These are phyloP conservation scores for Opisthograptis luteolata DNA, from an alignment of 2,888 invertebrate genomes.

Conservation along the genomic window DNA sequence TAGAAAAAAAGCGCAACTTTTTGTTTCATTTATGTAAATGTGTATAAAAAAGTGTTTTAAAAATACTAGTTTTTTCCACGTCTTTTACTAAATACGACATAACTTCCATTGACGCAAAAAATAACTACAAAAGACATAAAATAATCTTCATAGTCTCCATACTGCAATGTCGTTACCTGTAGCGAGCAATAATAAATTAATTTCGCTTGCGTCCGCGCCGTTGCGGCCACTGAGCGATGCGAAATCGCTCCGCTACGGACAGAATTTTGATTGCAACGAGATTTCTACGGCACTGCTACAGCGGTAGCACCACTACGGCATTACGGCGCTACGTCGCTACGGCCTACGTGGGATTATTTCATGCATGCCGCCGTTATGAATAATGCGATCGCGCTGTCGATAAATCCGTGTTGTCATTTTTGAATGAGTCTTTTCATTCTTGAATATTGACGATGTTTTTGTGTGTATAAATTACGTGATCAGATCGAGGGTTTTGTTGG, in stretches of 20 bases:
- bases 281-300: slow-evolving; percentile 35
- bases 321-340: slow-evolving; percentile 16
- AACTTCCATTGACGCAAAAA: no score
- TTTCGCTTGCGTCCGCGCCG: slow-evolving; percentile 51
- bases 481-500: no score
- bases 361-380: slow-evolving; percentile 37
- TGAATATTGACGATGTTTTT: neutral
- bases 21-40: no score
- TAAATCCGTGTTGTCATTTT: slow-evolving; percentile 10
- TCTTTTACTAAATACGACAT: no score
- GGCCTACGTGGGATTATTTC: slow-evolving; percentile 41
- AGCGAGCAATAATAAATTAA: slow-evolving; percentile 55
- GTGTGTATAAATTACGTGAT: neutral
- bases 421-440: slow-evolving; percentile 6
- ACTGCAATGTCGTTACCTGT: slow-evolving; percentile 11
- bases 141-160: neutral
- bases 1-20: no score
- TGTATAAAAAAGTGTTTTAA: no score
- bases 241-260: slow-evolving; percentile 54
- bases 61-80: no score
- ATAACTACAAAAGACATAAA: no score
- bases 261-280: slow-evolving; percentile 60
- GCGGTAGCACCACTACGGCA: slow-evolving; percentile 8
- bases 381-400: slow-evolving; percentile 27
- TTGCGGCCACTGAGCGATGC: slow-evolving; percentile 49